Evolutionary conservation across 2,888 invertebrate species (phyloP), one percentile per base, ranked within the genome.

Genomic region (Mantis religiosa): DNA sequence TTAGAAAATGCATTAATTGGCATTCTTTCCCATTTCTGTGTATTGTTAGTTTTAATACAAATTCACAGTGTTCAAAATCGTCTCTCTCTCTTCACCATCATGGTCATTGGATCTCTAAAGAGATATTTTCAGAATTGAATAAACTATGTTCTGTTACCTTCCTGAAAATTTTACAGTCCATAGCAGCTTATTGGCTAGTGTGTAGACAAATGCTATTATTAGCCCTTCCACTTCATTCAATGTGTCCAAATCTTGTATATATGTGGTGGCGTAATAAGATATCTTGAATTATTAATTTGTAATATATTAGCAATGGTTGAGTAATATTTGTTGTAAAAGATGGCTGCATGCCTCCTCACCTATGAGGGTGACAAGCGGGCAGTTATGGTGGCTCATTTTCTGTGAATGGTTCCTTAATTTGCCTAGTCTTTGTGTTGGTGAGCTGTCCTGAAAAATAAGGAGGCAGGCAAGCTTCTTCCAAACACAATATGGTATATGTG

Each of bases 211-310:
- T 34, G 30, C 27, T 88, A 41, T 34, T 87, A 4, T 87, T 34
- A 82, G 54, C 83, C n/a, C 34, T 89, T 28, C 87, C 71, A 7
- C 84, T 89, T 12, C 88, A 88, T 25, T 83, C 89, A 27, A 84
- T 93, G 28, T 93, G 93, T 89, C 94, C 94, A 89, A 94, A 94
- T 92, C 94, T 95, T 92, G 93, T 95, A 91, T 95, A 95, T 92
- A 94, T 94, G 87, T 95, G 95, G 95, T 95, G 95, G 95, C 94
- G 95, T 87, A 95, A 95, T 91, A 95, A 95, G 92, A 95, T 95
- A 91, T 95, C 95, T 94, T 95, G 95, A 95, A 94, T 92, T 87
- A 84, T 27, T 14, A 30, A 85, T 47, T n/a, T 25, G 71, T 83
- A n/a, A 20, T 27, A 82, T 83, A 87, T 82, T 87, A 82, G 83